Conservation (phyloP, 2,888 invertebrate genomes). For the Tetranychus truncatus region DNA sequence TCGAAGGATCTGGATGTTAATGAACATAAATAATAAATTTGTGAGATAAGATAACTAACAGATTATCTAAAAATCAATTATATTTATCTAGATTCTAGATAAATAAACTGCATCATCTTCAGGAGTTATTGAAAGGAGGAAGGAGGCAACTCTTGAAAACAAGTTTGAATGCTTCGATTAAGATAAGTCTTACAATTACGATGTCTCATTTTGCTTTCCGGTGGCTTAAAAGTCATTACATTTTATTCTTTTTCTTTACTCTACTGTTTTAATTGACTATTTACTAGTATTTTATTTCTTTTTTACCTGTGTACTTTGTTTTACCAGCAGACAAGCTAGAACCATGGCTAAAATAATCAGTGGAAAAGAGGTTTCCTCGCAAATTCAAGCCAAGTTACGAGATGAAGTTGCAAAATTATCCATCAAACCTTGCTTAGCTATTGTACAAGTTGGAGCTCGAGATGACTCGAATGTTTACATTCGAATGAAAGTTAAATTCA, state of each 20-base stretch:
- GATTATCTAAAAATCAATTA: too few relatives aligned
- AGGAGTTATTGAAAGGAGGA: too few relatives aligned
- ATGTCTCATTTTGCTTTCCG: too few relatives aligned
- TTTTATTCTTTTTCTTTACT: background rate
- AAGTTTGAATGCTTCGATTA: too few relatives aligned
- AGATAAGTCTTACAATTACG: too few relatives aligned
- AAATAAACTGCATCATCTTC: too few relatives aligned
- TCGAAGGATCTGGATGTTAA: too few relatives aligned
- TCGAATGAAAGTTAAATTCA: slow-evolving; percentile 80
- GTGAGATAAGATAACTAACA: too few relatives aligned
- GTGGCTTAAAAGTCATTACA: background rate
- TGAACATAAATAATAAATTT: too few relatives aligned
- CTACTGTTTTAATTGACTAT: background rate
- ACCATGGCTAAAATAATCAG: slow-evolving; percentile 22
- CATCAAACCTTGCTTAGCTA: slow-evolving; percentile 26
- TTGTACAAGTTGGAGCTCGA: slow-evolving; percentile 55
- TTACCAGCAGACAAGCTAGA: background rate
- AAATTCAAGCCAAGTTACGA: slow-evolving; percentile 18
- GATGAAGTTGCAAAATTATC: slow-evolving; percentile 18
- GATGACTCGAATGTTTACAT: slow-evolving; percentile 98
- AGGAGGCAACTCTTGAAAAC: too few relatives aligned
- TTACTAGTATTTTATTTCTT: background rate
- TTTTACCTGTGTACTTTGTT: background rate
- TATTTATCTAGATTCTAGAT: too few relatives aligned
- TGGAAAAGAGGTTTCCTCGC: slow-evolving; percentile 23